Evolutionary conservation across 2,113 vertebrate genomes (phyloP), one percentile per base, ranked within the genome.

Genomic region (Tragelaphus imberbis): DNA sequence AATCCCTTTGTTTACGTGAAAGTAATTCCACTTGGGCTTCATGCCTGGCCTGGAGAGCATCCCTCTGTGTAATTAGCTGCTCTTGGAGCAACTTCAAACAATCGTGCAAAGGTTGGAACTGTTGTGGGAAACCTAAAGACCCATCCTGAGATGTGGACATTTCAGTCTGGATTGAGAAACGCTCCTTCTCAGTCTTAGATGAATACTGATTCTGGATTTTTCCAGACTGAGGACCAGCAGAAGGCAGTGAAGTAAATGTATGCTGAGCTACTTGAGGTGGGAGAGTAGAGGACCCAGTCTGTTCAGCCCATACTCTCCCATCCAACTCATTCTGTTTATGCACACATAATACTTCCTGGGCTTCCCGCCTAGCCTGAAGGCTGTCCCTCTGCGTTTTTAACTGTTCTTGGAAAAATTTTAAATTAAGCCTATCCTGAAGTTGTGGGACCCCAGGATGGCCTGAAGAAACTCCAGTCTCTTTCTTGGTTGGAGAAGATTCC

Each of bases 291-390:
- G 68, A 33, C 21, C 53, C 80, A 47, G 80, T 49, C 19, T 93
- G 84, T 77, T 82, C 59, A 86, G 53, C 90, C 79, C 15, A 94
- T 94, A 98, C 97, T 91, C 97, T 97, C 61, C 98, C 94, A 59
- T 97, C 98, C 96, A 98, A 51, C 68, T 97, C 96, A 86, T 90
- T 96, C 86, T 99, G 98, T 59, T 98, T 98, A 82, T 94, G 93
- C 65, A 98, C 10, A 49, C 97, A 92, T 2, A 98, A 47, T n/a
- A 99, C 98, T 87, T 99, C 99, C 79, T 99, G 99, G 61, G 98
- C 96, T 97, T 97, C 99, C 94, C 98, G 98, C 55, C 99, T 98
- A 84, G 88, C 98, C 86, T 98, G 96, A 88, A 99, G 94, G n/a
- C 94, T 97, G 92, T 99, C 98, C 84, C 98, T 98, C 17, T 98